Evolutionary conservation across 2,888 invertebrate species (phyloP), one percentile per base, ranked within the genome.

Genomic region (Mongoloraphidia duomilia): DNA sequence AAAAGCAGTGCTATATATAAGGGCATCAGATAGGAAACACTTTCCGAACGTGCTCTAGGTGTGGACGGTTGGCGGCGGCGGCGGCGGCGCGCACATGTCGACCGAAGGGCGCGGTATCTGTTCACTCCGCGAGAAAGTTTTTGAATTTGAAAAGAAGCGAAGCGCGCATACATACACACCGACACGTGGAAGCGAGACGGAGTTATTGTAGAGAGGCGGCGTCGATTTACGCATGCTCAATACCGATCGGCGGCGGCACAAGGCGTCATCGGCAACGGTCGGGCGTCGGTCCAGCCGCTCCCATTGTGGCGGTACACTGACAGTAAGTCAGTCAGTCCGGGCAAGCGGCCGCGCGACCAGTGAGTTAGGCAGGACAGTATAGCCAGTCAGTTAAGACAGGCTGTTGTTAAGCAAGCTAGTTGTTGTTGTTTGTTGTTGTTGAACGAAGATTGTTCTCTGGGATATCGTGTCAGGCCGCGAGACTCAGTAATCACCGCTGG

Each of bases 251-350:
- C 46, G 68, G 61, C 38, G 69, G 13, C 64, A 59, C 26, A 26
- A 26, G 26, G 68, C 71, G 62, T 67, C 65, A 55, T 66, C 65
- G 53, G 66, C 71, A 51, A 69, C 69, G 55, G 70, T 68, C 50
- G 59, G 54, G 55, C 60, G 58, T 54, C 65, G 68, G 60, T 63
- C 73, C 61, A 68, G 67, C 71, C 72, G 75, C 72, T 72, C 72
- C 67, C 72, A 74, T 68, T 76, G 75, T 65, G 76, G 70, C 62
- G 74, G 73, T 59, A 71, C 70, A 66, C 63, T 64, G 65, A 65
- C 65, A 64, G 64, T 63, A 65, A 64, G 65, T 65, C 63, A 63
- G 63, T 59, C 60, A 61, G 62, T 63, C 61, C 63, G 61, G 64
- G 65, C 64, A 63, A 42, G 35, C 51, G 49, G 42, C 51, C 26